Evolutionary conservation across 1,140 invertebrate genomes (phyloP).

Genomic region (Pectinophora gossypiella): DNA sequence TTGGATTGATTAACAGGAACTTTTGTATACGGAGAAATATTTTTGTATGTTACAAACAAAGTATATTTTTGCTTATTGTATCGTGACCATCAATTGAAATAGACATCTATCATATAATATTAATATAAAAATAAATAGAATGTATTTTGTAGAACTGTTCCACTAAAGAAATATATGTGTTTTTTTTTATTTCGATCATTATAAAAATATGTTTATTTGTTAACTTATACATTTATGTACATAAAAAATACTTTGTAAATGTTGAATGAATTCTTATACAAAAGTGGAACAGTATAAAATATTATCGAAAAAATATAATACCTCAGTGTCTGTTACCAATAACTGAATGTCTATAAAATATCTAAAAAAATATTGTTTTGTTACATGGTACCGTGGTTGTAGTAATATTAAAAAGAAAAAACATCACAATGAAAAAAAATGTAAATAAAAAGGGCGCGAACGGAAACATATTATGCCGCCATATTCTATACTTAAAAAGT

Average conservation of each 20-base stretch:
- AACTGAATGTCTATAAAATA: neutral
- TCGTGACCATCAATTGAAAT: neutral
- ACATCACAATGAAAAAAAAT: too few species aligned
- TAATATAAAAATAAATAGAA: slow-evolving; percentile 14
- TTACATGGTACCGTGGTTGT: neutral
- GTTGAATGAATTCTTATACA: slow-evolving; percentile 1
- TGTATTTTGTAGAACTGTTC: slow-evolving; percentile 26
- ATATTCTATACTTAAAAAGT: neutral
- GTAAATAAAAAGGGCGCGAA: too few species aligned
- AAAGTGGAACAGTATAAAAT: slow-evolving; percentile 5
- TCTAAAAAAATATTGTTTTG: neutral
- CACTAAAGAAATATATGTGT: slow-evolving; percentile 10
- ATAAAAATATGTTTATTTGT: too few species aligned
- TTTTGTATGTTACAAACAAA: neutral
- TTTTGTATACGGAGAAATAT: neutral
- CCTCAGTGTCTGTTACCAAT: slow-evolving; percentile 2
- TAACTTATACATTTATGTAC: too few species aligned
- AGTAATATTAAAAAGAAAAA: neutral
- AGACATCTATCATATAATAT: neutral
- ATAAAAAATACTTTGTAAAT: neutral
- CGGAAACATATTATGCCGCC: neutral
- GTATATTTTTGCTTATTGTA: neutral
- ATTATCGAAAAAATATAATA: neutral
- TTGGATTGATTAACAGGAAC: neutral
- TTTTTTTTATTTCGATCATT: neutral